Conservation (phyloP, 2,113 vertebrate species). For the Oryzias celebensis region DNA sequence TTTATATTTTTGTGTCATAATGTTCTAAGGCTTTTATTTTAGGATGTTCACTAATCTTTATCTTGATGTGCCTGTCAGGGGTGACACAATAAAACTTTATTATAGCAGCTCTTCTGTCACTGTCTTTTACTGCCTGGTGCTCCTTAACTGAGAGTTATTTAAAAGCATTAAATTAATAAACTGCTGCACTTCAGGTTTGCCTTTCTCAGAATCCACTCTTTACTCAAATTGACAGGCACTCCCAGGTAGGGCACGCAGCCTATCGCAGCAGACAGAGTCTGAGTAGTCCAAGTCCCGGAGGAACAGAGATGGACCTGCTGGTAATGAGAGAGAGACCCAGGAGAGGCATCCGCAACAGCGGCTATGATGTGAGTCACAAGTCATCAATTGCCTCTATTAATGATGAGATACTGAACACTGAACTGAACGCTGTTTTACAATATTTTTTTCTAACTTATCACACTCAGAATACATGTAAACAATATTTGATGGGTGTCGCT, state of each 20-base stretch:
- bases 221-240: constrained; percentile 79
- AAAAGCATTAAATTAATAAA: constrained; percentile 25
- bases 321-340: constrained; percentile 93
- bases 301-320: constrained; percentile 98
- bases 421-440: too few species aligned
- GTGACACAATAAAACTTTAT: constrained; percentile 11
- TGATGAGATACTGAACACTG: too few species aligned
- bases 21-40: too few species aligned
- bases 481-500: too few species aligned
- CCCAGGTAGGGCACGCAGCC: constrained; percentile 84
- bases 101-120: constrained; percentile 5
- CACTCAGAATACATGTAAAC: too few species aligned
- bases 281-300: constrained; percentile 95
- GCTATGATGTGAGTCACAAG: constrained; percentile 89
- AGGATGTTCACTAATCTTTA: background rate
- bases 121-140: constrained; percentile 5
- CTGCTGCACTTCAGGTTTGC: constrained; percentile 21
- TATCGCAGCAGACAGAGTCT: constrained; percentile 96
- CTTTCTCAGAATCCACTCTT: constrained; percentile 28
- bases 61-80: constrained; percentile 9
- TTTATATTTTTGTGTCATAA: too few species aligned
- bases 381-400: background rate
- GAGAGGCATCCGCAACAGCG: constrained; percentile 94
- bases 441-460: too few species aligned
- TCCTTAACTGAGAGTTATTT: constrained; percentile 17